A percentile compares a stretch with the other conserved stretches of the same genome.
phyloP scores from a whole-genome alignment of 2,888 invertebrate species.

The Nemapogon koenigi region DNA sequence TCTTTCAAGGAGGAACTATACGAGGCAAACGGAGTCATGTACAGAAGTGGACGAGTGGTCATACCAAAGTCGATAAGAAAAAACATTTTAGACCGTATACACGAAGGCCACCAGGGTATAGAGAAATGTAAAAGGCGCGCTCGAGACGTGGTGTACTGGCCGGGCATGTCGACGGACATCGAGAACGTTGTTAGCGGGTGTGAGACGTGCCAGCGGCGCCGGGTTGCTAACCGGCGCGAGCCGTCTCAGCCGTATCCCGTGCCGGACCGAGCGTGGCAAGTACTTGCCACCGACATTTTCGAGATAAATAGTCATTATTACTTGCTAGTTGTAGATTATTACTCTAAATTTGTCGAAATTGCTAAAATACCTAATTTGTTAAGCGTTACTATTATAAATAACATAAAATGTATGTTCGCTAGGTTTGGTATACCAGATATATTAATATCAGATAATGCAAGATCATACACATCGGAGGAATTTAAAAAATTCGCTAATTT shows the following conservation, averaged over 20 bases:
- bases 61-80: background rate
- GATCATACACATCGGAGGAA: background rate
- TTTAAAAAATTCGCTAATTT: background rate
- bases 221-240: slow-evolving; percentile 15
- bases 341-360: slow-evolving; percentile 19
- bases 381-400: background rate
- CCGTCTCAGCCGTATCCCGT: slow-evolving; percentile 14
- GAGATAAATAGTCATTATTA: slow-evolving; percentile 17
- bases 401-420: background rate
- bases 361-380: background rate
- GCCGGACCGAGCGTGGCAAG: slow-evolving; percentile 9
- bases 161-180: slow-evolving; percentile 16
- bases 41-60: background rate
- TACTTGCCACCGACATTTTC: slow-evolving; percentile 18
- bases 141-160: slow-evolving; percentile 17
- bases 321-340: slow-evolving; percentile 20
- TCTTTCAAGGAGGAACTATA: background rate
- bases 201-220: slow-evolving; percentile 15
- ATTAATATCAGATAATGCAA: background rate
- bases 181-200: slow-evolving; percentile 13
- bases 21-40: background rate
- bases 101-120: slow-evolving; percentile 14
- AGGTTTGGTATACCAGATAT: background rate
- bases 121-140: slow-evolving; percentile 16
- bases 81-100: slow-evolving; percentile 10